phyloP scores from a whole-genome alignment of 2,113 vertebrate genomes.

The Bathybates hornii region DNA sequence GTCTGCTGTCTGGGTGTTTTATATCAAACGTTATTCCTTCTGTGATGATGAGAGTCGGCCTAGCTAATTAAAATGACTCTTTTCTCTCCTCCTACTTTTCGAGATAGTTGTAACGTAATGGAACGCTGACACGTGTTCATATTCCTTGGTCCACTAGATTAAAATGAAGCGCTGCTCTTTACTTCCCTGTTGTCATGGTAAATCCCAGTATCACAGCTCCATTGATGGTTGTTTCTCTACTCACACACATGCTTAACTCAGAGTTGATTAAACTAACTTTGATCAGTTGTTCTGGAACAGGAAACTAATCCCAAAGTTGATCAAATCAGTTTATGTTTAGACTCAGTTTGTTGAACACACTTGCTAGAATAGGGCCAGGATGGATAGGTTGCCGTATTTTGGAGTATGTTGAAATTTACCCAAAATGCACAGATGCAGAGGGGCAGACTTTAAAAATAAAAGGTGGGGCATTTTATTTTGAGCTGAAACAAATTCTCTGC shows the following conservation, averaged over 20 bases:
- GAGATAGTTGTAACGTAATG: background rate
- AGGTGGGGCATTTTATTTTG: background rate
- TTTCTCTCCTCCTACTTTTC: background rate
- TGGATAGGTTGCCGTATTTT: background rate
- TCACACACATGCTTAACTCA: background rate
- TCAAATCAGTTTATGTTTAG: background rate
- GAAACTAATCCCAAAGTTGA: background rate
- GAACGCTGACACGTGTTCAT: background rate
- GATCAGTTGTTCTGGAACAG: background rate
- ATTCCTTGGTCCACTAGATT: background rate
- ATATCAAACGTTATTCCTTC: background rate
- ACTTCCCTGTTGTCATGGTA: background rate
- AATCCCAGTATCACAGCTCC: background rate
- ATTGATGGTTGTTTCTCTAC: background rate
- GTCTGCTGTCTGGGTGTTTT: background rate
- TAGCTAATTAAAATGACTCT: background rate
- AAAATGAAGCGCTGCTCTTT: background rate
- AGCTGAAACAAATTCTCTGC: background rate
- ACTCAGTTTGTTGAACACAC: background rate
- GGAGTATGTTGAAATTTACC: background rate
- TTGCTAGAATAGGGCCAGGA: background rate
- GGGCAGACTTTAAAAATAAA: background rate
- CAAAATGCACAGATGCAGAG: background rate
- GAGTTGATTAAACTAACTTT: background rate
- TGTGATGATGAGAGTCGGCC: background rate